Base-by-base conservation (phyloP, 2,113 vertebrate genomes). In the Aphyosemion australe region DNA sequence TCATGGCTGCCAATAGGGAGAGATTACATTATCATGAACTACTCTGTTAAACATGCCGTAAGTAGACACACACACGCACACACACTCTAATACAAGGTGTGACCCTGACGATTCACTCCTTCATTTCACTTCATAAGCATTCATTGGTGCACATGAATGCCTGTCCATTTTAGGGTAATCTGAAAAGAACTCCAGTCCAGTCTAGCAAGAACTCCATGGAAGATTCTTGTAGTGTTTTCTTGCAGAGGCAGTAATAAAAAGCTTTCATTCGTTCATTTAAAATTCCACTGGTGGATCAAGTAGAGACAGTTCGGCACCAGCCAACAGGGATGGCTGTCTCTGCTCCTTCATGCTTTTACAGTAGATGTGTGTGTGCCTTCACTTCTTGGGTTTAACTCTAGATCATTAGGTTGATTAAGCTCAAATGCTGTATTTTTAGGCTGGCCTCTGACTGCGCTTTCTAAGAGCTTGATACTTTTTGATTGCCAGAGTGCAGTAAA, bases 1-100 rank as follows among this genome's bases (percentile, higher is more conserved):
- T 98, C 97, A 65, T 99, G 97, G 96, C 90, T 99, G 71, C 94
- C 94, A 41, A 95, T 96, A 84, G 96, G 95, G 14, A 90, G 83
- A 0, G 96, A 97, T 90, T 99, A 95, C 91, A 97, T 99, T 93
- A 99, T 99, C 90, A 99, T 99, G 95, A 99, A 98, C 92, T 97
- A 97, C 91, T 98, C 96, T 0, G 94, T 99, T 65, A 98, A 97
- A 84, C 96, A 98, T 56, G 74, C 92, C 0, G 96, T 98, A 73
- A 95, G 96, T 93, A 47, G 1, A 32, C 15, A 32, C 19, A 6
- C 31, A 62, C 65, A 46, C 42, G 68, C 43, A 69, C 15, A 32
- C 19, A 6, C 31, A 62, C 65, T 42, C 42, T 68, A 37, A 69
- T 2, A 63, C 39, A 41, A 5, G 39, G 7, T 18, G n/a, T 13